These are phyloP conservation scores for Cyclophora punctaria DNA, from an alignment of 2,888 invertebrate species.

Conservation along the genomic window DNA sequence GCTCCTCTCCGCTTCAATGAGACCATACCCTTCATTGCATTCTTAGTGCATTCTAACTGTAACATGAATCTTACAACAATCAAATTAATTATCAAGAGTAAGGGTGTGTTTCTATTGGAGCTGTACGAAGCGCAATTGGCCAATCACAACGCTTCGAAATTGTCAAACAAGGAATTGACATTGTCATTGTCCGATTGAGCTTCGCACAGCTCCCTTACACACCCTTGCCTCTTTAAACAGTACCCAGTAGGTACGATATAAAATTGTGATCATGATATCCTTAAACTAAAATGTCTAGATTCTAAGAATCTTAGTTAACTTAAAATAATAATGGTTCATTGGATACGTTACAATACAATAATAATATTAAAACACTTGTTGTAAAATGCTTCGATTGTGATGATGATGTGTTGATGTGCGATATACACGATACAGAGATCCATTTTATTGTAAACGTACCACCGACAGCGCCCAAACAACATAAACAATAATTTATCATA, in stretches of 20 bases:
- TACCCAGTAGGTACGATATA: conserved; percentile 6
- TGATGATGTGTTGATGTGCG: conserved; percentile 11
- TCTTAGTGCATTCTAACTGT: too few relatives aligned
- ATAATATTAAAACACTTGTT: conserved; percentile 18
- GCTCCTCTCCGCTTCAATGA: too few relatives aligned
- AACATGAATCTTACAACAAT: too few relatives aligned
- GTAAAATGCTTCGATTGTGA: conserved; percentile 22
- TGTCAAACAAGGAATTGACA: too few relatives aligned
- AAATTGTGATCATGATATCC: conserved; percentile 10
- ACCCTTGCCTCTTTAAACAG: not conserved
- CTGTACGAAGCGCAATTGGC: too few relatives aligned
- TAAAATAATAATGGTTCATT: conserved; percentile 20
- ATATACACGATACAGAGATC: conserved; percentile 22
- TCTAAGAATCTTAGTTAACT: conserved; percentile 23
- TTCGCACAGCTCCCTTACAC: too few relatives aligned
- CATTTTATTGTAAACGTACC: conserved; percentile 29
- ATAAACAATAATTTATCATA: conserved; percentile 68
- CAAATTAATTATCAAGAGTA: too few relatives aligned
- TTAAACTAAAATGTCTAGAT: conserved; percentile 20
- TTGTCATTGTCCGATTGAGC: too few relatives aligned
- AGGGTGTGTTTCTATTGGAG: too few relatives aligned
- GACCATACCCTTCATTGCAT: too few relatives aligned
- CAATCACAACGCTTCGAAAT: too few relatives aligned
- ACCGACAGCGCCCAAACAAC: conserved; percentile 38
- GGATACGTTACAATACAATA: conserved; percentile 5